phyloP scores from a whole-genome alignment of 2,797 vertebrate genomes.

The Coendou prehensilis region DNA sequence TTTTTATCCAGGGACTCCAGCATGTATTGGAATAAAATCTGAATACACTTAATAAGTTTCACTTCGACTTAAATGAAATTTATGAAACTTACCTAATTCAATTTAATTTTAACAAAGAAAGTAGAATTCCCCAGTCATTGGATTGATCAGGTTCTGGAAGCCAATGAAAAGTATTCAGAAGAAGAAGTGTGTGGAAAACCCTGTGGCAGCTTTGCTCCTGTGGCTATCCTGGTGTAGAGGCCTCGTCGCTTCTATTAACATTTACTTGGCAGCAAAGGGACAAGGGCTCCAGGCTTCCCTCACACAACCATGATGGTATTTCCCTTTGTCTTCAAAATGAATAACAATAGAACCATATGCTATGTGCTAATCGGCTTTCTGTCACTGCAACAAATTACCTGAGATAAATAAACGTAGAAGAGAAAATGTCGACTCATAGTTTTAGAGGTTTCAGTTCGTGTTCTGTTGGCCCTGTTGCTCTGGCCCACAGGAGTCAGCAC shows the following conservation, averaged over 20 bases:
- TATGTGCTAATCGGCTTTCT: not conserved
- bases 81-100: conserved; percentile 1
- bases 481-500: not conserved
- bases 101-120: conserved; percentile 45
- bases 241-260: not conserved
- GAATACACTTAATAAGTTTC: conserved; percentile 1
- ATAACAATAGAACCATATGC: not conserved
- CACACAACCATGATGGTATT: not conserved
- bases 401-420: not conserved
- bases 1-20: conserved; percentile 55
- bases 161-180: not conserved
- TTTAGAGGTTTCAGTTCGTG: not conserved
- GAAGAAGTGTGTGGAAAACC: not conserved
- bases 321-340: not conserved
- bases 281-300: not conserved
- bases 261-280: not conserved
- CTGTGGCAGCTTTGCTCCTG: not conserved
- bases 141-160: not conserved
- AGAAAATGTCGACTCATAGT: not conserved
- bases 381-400: not conserved
- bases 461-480: not conserved
- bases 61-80: conserved; percentile 62
- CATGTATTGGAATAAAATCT: conserved; percentile 43
- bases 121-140: not conserved
- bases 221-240: not conserved